Base-by-base conservation (phyloP, 2,113 vertebrate genomes). In the Speoplatyrhinus poulsoni region DNA sequence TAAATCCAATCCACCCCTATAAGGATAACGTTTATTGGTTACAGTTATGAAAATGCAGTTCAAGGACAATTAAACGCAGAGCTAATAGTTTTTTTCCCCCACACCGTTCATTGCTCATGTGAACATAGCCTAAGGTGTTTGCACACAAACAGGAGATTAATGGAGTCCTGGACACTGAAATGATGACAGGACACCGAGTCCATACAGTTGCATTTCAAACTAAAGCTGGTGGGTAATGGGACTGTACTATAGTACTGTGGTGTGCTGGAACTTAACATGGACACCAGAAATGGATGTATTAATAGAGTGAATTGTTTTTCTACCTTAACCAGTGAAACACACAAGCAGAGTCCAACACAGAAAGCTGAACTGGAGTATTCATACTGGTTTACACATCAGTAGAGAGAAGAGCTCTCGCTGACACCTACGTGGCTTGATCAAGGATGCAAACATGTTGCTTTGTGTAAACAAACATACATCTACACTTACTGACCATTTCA, bases 111-210 rank as follows among this genome's bases (percentile, higher is more conserved):
- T 26, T 26, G 26, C 26, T 26, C 26, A 26, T 26, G 26, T 26
- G 26, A 54, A 74, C 80, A 87, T 75, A 52, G 65, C 74, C 70
- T 41, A 70, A 81, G 76, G 82, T 90, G 85, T 88, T 91, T 91
- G 82, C 85, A 81, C 75, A 86, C 85, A 89, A 87, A 91, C 77
- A 82, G 59, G 63, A 75, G 85, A 90, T 90, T 90, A 90, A 65
- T 66, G 70, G 80, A 81, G 83, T 82, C 79, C 77, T 76, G 81
- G 69, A 76, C 77, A 77, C 49, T 46, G 82, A 81, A 75, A 75
- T 85, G 77, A 80, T 17, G 57, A 75, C 80, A 88, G 88, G 84
- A 86, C 83, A 26, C 26, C 2, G 2, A 0, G 26, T 26, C 26
- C 26, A 26, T 26, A 26, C 26, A 26, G 26, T 26, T 26, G 26